Base-by-base conservation (phyloP, 2,113 vertebrate species). In the Asarcornis scutulata region DNA sequence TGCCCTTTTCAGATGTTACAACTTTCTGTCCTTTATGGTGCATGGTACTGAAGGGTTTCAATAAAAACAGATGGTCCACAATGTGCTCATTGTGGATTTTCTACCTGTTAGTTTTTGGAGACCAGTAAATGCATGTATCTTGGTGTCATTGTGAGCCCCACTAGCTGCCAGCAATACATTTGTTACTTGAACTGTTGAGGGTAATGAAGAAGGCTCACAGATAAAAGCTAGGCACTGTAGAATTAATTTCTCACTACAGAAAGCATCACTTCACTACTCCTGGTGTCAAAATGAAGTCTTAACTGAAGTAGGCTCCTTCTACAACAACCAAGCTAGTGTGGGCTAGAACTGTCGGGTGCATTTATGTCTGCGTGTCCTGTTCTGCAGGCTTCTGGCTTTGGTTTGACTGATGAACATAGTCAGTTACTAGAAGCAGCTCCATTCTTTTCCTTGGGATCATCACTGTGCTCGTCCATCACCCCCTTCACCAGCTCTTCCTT, bases 61-160 rank as follows among this genome's bases (percentile, higher is more conserved):
- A 0, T 36, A 58, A 44, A 72, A 88, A 6, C 21, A 80, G 53
- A 3, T 1, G 1, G 75, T 69, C 13, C 53, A 75, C 40, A 40
- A 40, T 40, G 13, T 53, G 59, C 53, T 83, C 44, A 17, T 74
- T 79, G 72, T 73, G 72, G 52, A 40, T 73, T 50, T 64, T 89
- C 29, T 21, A 13, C 44, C 26, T 53, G 69, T 62, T 48, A 76
- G n/a, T 3, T 52, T 64, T 64, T 73, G 40, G 55, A 31, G 40
- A 56, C 6, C 14, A 7, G 3, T n/a, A 42, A 48, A 15, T 3
- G 6, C 58, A 12, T 0, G 0, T 64, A 1, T 32, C 34, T 25
- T 76, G 71, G 48, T 26, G 7, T 38, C 32, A 8, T 20, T 6
- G 31, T 36, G 40, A 72, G 55, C 52, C 60, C 21, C 16, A 3